A percentile compares a stretch with the other conserved stretches of the same genome.
Conservation (phyloP, 1,140 invertebrate species). For the Neuroterus valhalla region DNA sequence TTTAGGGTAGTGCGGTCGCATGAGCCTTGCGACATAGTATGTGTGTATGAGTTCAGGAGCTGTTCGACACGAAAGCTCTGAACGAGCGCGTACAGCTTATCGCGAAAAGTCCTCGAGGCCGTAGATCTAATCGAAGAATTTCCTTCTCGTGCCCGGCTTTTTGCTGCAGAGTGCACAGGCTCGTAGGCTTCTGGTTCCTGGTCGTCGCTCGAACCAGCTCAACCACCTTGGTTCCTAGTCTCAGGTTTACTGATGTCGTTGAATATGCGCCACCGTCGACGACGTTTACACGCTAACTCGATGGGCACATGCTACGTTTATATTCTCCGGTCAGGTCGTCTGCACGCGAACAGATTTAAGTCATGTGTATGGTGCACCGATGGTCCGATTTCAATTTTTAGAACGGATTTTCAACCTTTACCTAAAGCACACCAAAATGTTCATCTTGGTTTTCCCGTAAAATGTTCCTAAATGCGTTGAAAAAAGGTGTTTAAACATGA, state of each 20-base stretch:
- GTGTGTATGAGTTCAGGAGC: constrained; percentile 27
- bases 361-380: no score
- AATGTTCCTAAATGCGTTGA: no score
- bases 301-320: constrained; percentile 42
- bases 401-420: no score
- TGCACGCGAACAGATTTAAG: constrained; percentile 54
- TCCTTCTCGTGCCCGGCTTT: constrained; percentile 56
- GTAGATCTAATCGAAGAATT: constrained; percentile 58
- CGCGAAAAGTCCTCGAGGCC: constrained; percentile 47
- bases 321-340: constrained; percentile 42
- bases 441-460: no score
- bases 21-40: neutral
- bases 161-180: constrained; percentile 31
- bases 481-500: no score
- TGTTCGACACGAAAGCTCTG: constrained; percentile 63
- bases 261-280: constrained; percentile 34
- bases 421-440: no score
- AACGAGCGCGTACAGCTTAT: constrained; percentile 63
- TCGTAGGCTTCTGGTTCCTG: constrained; percentile 34
- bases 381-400: no score
- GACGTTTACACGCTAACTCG: constrained; percentile 54
- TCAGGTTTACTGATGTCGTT: neutral
- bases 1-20: neutral
- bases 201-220: constrained; percentile 36
- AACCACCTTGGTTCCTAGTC: constrained; percentile 8